Conservation (phyloP, 1,140 invertebrate species). For the Drosophila dunni region DNA sequence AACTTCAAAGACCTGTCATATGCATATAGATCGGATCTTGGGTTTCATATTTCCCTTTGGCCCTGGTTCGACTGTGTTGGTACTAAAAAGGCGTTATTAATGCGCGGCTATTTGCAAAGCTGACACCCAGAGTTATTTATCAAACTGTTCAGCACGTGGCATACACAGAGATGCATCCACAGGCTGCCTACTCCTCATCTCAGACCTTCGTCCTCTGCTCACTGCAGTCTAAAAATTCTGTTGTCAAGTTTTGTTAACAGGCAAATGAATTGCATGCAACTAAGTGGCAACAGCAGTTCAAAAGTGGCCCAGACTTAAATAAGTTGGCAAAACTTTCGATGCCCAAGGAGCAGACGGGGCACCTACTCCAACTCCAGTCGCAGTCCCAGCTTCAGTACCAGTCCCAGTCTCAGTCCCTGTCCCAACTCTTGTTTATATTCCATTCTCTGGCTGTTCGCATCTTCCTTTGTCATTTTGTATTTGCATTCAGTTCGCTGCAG, state of each 20-base stretch:
- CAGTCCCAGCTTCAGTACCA: neutral
- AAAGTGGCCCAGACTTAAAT: conserved; percentile 50
- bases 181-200: too few species aligned
- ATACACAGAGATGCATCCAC: conserved; percentile 20
- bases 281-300: conserved; percentile 55
- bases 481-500: neutral
- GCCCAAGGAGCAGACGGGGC: conserved; percentile 1
- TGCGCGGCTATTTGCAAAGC: conserved; percentile 71
- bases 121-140: conserved; percentile 71
- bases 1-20: conserved; percentile 2
- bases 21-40: neutral
- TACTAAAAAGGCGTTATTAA: conserved; percentile 72
- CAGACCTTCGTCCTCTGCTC: neutral
- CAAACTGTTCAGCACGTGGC: conserved; percentile 54
- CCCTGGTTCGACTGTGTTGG: conserved; percentile 7
- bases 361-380: neutral
- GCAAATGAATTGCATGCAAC: conserved; percentile 65
- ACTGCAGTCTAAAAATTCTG: conserved; percentile 4
- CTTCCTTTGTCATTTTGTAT: conserved; percentile 26
- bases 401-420: neutral
- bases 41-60: conserved; percentile 22
- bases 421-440: conserved; percentile 24
- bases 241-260: conserved; percentile 62
- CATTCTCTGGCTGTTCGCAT: conserved; percentile 31
- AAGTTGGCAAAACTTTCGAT: conserved; percentile 58